phyloP scores from a whole-genome alignment of 64 coral and sea anemone species.

The Dendrophyllia cribrosa region DNA sequence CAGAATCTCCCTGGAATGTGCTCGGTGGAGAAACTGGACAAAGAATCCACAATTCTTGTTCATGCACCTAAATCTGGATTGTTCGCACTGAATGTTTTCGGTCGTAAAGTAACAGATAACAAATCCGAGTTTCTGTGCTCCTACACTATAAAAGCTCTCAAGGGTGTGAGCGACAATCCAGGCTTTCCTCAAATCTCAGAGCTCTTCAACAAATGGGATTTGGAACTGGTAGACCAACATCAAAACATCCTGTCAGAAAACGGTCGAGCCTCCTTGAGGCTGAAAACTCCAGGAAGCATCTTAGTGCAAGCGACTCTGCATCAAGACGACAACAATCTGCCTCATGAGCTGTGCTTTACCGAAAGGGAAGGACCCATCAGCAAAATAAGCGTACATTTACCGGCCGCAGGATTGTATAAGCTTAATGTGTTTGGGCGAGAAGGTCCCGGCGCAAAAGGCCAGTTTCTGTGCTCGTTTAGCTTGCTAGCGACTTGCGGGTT shows the following conservation, averaged over 20 bases:
- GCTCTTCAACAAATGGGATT: constrained; percentile 32
- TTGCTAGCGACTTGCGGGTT: constrained; percentile 34
- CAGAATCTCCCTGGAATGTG: constrained; percentile 41
- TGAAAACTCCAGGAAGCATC: constrained; percentile 38
- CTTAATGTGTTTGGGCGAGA: constrained; percentile 64
- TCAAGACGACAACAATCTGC: constrained; percentile 16
- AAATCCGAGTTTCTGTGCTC: constrained; percentile 48
- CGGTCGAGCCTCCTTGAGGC: constrained; percentile 18
- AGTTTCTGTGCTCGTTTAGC: constrained; percentile 47
- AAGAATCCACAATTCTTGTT: constrained; percentile 16
- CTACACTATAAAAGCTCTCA: constrained; percentile 11
- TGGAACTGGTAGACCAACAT: constrained; percentile 37
- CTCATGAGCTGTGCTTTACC: constrained; percentile 28
- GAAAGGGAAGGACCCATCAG: constrained; percentile 4
- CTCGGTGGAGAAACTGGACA: neutral
- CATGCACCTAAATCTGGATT: constrained; percentile 35
- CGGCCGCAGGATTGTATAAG: constrained; percentile 38
- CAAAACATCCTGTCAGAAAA: constrained; percentile 52
- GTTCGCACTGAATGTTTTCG: constrained; percentile 58
- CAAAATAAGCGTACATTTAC: constrained; percentile 37
- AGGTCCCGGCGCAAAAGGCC: neutral
- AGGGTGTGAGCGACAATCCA: constrained; percentile 47
- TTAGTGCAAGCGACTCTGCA: constrained; percentile 17
- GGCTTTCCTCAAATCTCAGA: constrained; percentile 53
- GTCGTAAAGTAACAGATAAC: neutral